phyloP scores from a whole-genome alignment of 1,140 invertebrate species.

The Pentalonia nigronervosa region DNA sequence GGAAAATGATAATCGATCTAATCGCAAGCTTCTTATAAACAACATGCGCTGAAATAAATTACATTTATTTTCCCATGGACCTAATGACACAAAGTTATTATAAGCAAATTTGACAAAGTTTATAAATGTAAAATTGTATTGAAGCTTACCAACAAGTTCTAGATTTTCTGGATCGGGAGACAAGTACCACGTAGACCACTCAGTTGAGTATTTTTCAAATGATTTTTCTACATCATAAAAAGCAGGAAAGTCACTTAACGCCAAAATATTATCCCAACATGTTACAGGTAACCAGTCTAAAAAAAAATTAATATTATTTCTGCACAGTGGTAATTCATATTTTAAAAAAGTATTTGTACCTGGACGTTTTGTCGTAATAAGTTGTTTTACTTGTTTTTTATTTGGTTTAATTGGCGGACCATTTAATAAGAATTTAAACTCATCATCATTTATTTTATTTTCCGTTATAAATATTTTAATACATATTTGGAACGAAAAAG shows the following conservation, averaged over 20 bases:
- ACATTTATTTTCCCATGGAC: conserved; percentile 27
- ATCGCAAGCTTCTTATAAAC: not conserved
- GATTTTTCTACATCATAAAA: conserved; percentile 10
- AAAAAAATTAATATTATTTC: not conserved
- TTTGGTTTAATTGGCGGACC: not conserved
- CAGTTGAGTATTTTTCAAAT: not conserved
- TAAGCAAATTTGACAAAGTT: not conserved
- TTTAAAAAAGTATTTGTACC: not conserved
- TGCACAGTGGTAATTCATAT: not conserved
- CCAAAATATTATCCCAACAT: conserved; percentile 6
- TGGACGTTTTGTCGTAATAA: not conserved
- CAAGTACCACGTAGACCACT: conserved; percentile 2
- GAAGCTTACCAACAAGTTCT: not conserved
- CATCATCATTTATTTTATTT: conserved; percentile 9
- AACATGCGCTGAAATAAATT: conserved; percentile 20
- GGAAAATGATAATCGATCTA: conserved; percentile 31
- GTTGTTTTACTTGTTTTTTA: not conserved
- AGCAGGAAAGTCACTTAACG: not conserved
- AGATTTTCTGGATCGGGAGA: not conserved
- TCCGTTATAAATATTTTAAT: not conserved
- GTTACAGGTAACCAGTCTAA: conserved; percentile 30
- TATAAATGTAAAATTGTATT: not conserved
- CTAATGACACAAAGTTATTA: not conserved
- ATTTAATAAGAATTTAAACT: not conserved
- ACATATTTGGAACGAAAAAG: conserved; percentile 77